Base-by-base conservation (phyloP, 2,888 invertebrate genomes). In the Antheraea assamensis region DNA sequence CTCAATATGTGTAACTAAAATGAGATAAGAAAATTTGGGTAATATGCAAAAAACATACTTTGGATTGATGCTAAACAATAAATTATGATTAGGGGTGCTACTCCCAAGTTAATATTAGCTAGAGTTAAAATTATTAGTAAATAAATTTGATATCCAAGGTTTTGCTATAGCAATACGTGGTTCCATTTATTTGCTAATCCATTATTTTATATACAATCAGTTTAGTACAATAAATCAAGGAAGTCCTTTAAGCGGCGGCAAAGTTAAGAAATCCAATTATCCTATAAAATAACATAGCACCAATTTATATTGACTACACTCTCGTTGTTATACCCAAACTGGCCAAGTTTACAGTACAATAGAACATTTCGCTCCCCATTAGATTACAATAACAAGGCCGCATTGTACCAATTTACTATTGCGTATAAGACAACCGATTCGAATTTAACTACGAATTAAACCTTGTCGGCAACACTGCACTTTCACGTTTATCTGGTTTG, bases 321-420 rank as follows among this genome's bases (percentile, higher is more conserved):
- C 31, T 35, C 35, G 1, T 35, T 68, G 68, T 68, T 3, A 68
- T 35, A 35, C n/a, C 31, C 58, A 70, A 81, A 78, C 77, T 79
- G 81, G 79, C 79, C 79, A 79, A 78, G 75, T 75, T 74, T 73
- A 77, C 75, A 78, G 79, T 82, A 90, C 89, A 90, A 90, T 89
- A 84, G 89, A 88, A 88, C 89, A 89, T 88, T 91, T 88, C 82
- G 85, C 85, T 79, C 78, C 81, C 82, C 76, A 90, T 92, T 92
- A 90, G 85, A 91, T 91, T 91, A 91, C 90, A 91, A 91, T 91
- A 84, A 88, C 88, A 91, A 92, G 91, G 88, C 85, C 87, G 85
- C 75, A 78, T 73, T 81, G 82, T 77, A 81, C 85, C 80, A 85
- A 86, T 88, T 88, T 82, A 82, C 81, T 82, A 79, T 82, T 80